Evolutionary conservation across 1,140 invertebrate species (phyloP).

Genomic region (Sarcophaga bullata): DNA sequence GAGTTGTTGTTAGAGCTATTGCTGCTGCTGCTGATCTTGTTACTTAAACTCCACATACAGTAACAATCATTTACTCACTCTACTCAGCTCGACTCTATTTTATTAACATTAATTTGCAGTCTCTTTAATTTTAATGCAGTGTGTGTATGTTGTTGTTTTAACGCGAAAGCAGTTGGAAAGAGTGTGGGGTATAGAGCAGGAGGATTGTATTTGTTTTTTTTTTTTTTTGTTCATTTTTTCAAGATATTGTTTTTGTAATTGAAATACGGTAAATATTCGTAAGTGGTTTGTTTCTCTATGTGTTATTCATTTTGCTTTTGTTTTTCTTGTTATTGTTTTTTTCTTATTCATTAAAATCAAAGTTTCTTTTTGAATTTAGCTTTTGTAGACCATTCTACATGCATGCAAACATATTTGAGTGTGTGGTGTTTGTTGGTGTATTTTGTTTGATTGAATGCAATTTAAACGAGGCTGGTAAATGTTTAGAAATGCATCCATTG

Average conservation of each 20-base stretch:
- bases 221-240: neutral
- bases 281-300: constrained; percentile 20
- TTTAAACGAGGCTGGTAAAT: no score
- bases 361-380: no score
- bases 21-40: neutral
- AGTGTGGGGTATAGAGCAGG: no score
- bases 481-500: no score
- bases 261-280: constrained; percentile 2
- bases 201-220: neutral
- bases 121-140: neutral
- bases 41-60: no score
- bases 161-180: no score
- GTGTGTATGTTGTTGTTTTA: no score
- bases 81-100: neutral
- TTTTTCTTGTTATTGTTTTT: neutral
- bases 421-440: no score
- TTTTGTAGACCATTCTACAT: neutral
- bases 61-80: neutral
- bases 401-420: no score
- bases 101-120: neutral
- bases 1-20: neutral
- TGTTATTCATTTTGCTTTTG: neutral
- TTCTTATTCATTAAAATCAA: neutral
- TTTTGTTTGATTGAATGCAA: no score
- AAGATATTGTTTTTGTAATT: neutral